Evolutionary conservation across 2,797 vertebrate species (phyloP).

Genomic region (Pyrrhura leucotis): DNA sequence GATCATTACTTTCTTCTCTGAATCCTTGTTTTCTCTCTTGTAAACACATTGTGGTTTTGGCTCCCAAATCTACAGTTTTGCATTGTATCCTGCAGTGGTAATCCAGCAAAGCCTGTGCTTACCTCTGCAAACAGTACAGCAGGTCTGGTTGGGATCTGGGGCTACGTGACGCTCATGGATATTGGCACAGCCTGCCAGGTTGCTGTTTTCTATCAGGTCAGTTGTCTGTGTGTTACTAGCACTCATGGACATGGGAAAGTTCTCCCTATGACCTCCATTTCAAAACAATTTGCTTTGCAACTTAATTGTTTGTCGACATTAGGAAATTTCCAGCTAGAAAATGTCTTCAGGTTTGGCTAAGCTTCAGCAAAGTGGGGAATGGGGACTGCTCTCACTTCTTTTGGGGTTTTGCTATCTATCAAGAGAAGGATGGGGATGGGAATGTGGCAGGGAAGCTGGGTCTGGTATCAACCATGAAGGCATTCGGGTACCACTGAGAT

Average conservation of each 20-base stretch:
- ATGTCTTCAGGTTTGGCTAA: background rate
- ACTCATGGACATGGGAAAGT: background rate
- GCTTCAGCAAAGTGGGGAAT: background rate
- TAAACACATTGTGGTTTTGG: background rate
- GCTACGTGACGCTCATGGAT: accelerated
- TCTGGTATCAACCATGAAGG: background rate
- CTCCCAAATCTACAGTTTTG: background rate
- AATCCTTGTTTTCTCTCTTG: background rate
- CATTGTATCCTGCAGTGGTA: background rate
- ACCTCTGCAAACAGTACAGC: background rate
- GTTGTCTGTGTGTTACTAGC: background rate
- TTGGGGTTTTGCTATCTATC: background rate
- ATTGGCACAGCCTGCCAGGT: background rate
- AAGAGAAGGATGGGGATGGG: background rate
- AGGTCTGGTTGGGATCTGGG: background rate
- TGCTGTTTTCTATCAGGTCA: background rate
- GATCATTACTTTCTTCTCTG: background rate
- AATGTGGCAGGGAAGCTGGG: background rate
- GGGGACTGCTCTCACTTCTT: background rate
- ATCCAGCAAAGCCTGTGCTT: background rate
- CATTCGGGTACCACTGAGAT: background rate
- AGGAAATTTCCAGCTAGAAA: background rate
- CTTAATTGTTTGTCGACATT: background rate
- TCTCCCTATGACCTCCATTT: background rate
- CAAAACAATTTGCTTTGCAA: background rate